These are phyloP conservation scores for Dryobotodes eremita DNA, from an alignment of 2,888 invertebrate species.

Conservation along the genomic window DNA sequence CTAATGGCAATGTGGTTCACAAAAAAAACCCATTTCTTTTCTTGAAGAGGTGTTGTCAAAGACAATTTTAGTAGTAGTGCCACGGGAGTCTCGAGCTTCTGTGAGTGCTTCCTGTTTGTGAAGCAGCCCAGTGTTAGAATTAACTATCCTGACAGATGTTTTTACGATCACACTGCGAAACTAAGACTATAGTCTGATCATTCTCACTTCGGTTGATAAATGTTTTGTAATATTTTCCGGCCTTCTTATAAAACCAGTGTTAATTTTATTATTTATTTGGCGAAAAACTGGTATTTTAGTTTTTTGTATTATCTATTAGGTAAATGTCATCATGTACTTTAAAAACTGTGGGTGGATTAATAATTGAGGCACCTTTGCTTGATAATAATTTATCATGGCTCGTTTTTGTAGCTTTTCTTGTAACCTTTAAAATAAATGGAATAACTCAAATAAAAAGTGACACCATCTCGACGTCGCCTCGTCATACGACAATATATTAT, in stretches of 20 bases:
- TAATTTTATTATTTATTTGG: neutral
- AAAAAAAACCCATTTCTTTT: too few relatives aligned
- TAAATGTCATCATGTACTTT: constrained; percentile 34
- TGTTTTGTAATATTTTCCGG: constrained; percentile 13
- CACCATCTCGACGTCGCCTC: neutral
- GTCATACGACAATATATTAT: neutral
- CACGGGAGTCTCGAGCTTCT: too few relatives aligned
- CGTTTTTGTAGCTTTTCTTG: constrained; percentile 25
- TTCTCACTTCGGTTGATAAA: neutral
- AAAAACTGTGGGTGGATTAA: constrained; percentile 18
- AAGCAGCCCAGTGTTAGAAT: too few relatives aligned
- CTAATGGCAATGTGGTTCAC: too few relatives aligned
- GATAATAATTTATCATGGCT: constrained; percentile 27
- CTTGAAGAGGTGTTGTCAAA: too few relatives aligned
- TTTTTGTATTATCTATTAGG: constrained; percentile 37
- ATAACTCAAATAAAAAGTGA: constrained; percentile 10
- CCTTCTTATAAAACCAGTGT: neutral
- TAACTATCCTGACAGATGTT: neutral
- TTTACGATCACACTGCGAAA: neutral
- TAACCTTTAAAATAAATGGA: constrained; percentile 27
- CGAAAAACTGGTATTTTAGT: constrained; percentile 21
- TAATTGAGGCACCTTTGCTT: constrained; percentile 11
- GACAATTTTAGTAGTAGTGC: too few relatives aligned
- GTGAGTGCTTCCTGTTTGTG: too few relatives aligned
- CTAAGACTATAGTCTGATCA: neutral